Evolutionary conservation across 2,113 vertebrate genomes (phyloP), one percentile per base, ranked within the genome.

Genomic region (Maccullochella peelii): DNA sequence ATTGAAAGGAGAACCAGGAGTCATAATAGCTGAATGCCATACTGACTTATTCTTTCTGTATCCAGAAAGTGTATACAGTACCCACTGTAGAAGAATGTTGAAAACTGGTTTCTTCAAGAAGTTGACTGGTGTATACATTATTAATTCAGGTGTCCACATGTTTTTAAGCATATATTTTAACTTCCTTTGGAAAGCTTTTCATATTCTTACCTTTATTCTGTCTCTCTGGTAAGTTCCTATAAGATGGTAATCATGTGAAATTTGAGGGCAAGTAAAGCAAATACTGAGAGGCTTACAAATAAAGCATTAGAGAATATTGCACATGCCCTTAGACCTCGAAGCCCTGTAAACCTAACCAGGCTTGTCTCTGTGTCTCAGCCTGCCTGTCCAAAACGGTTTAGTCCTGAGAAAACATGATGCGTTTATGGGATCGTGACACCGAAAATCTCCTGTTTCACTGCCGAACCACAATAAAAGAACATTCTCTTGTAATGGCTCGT

Each of bases 391-490:
- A 58, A 75, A 23, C 16, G 3, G 23, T 81, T 84, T 33, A 33
- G 52, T 69, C 74, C 65, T 57, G 73, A 83, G 58, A 79, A 81
- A 87, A 75, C 75, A 69, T 5, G 47, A 79, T 61, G 59, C 6
- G 10, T 90, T 84, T 71, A 54, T 36, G 36, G 65, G 38, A 68
- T 74, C 6, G 27, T 61, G 68, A 79, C 61, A 73, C 52, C 40
- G 30, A 79, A 80, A 52, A 76, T 61, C 27, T 84, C 80, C 47
- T 1, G 47, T 90, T 89, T 89, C 78, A 73, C 87, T 66, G 63
- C 57, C 40, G 0, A 61, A 79, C 91, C 90, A 88, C 90, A 83
- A 86, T 73, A 93, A 92, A 91, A 82, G 77, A 57, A n/a, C 27
- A 33, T 68, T 63, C 66, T 85, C 73, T 68, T 50, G 61, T 62